phyloP scores from a whole-genome alignment of 2,113 vertebrate species.

The Lepus europaeus region DNA sequence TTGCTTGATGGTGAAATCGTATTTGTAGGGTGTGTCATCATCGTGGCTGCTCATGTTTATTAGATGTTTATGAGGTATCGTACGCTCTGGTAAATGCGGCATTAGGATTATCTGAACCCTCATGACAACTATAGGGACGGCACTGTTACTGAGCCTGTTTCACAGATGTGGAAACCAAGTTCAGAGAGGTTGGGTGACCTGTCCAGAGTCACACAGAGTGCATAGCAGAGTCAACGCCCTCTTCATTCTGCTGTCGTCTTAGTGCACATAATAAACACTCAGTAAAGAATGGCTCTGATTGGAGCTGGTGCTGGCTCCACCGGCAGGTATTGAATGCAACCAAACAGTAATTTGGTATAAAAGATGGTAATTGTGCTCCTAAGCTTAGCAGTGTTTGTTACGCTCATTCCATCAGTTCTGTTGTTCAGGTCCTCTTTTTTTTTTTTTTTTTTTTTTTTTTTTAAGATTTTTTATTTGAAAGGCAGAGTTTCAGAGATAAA shows the following conservation, averaged over 20 bases:
- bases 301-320: fast-evolving
- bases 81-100: background rate
- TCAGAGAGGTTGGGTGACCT: background rate
- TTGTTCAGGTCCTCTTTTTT: background rate
- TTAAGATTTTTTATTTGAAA: too few relatives aligned
- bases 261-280: fast-evolving
- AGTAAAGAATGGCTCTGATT: fast-evolving
- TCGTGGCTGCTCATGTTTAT: background rate
- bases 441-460: background rate
- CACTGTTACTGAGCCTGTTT: background rate
- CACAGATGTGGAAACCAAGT: background rate
- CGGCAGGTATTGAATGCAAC: background rate
- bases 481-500: too few relatives aligned
- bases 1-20: background rate
- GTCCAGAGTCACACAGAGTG: background rate
- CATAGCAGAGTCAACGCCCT: background rate
- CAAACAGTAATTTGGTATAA: background rate
- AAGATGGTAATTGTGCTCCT: background rate
- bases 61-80: background rate
- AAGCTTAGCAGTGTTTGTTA: background rate
- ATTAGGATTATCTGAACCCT: background rate
- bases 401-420: background rate
- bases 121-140: background rate
- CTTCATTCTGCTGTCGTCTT: background rate
- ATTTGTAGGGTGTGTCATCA: background rate